Conservation (phyloP, 1,140 invertebrate genomes). For the Zophobas atratus region DNA sequence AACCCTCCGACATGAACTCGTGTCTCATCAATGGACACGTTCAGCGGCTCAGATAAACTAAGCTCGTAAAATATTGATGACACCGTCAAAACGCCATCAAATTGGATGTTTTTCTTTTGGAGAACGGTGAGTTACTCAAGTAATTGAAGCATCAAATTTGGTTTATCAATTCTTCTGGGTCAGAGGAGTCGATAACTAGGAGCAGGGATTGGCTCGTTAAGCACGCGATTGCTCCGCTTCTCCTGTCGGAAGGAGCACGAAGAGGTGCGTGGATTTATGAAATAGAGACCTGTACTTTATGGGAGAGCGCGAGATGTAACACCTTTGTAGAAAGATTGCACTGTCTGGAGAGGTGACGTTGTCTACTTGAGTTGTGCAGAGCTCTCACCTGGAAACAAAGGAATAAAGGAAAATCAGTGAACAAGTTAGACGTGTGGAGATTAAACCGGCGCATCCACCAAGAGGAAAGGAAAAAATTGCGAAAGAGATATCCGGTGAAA, state of each 20-base stretch:
- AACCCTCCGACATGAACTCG: background rate
- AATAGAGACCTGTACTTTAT: conserved; percentile 1
- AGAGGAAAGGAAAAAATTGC: background rate
- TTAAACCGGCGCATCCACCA: background rate
- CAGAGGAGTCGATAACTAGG: conserved; percentile 38
- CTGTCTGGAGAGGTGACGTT: conserved; percentile 26
- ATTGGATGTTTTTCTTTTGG: conserved; percentile 28
- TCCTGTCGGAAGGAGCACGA: conserved; percentile 18
- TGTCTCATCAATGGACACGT: background rate
- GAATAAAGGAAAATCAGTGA: conserved; percentile 6
- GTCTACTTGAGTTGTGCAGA: conserved; percentile 13
- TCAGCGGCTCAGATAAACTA: background rate
- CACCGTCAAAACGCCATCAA: conserved; percentile 10
- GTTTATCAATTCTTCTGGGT: conserved; percentile 48
- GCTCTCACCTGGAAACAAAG: conserved; percentile 38
- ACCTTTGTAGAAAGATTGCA: background rate
- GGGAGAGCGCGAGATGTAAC: background rate
- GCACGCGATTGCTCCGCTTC: conserved; percentile 32
- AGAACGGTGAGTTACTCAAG: background rate
- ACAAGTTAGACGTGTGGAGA: background rate
- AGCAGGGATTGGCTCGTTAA: conserved; percentile 45
- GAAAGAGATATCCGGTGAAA: no score
- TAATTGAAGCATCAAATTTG: conserved; percentile 49
- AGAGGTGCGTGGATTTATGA: conserved; percentile 29
- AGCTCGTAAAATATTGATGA: conserved; percentile 21